Percentiles rank a stretch among this genome's conserved stretches.
Evolutionary conservation across 2,888 invertebrate species (phyloP).

Genomic region (Euclidia mi): DNA sequence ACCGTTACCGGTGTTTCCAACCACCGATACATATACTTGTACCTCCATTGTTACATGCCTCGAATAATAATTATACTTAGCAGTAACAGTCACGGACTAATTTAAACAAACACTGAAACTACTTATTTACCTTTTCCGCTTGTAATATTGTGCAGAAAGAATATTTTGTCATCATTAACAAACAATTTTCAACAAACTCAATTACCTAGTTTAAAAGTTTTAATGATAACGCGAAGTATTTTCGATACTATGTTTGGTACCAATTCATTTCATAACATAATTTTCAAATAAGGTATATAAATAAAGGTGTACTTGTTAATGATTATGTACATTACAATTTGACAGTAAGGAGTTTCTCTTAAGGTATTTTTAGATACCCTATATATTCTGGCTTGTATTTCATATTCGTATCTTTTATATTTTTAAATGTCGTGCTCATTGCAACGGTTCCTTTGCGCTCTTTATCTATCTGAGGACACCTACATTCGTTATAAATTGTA

Average conservation of each 20-base stretch:
- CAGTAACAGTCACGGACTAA: too few relatives aligned
- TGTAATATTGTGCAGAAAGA: slow-evolving; percentile 9
- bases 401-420: too few relatives aligned
- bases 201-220: slow-evolving; percentile 33
- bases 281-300: too few relatives aligned
- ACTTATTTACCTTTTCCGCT: slow-evolving; percentile 22
- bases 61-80: too few relatives aligned
- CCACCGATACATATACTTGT: slow-evolving; percentile 4
- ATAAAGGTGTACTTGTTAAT: too few relatives aligned
- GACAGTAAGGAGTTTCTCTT: too few relatives aligned
- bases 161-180: slow-evolving; percentile 21
- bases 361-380: too few relatives aligned
- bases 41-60: too few relatives aligned
- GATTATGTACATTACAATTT: background rate
- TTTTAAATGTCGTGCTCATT: too few relatives aligned
- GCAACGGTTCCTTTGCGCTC: too few relatives aligned
- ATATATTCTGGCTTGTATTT: too few relatives aligned
- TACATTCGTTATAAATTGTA: slow-evolving; percentile 33
- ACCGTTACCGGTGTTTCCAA: slow-evolving; percentile 7
- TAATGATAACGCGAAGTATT: slow-evolving; percentile 26
- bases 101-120: background rate
- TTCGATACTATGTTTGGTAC: background rate
- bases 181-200: slow-evolving; percentile 10
- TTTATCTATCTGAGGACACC: slow-evolving; percentile 8
- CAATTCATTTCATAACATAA: background rate